Evolutionary conservation across 2,888 invertebrate species (phyloP), one percentile per base, ranked within the genome.

Genomic region (Alentia gelatinosa): DNA sequence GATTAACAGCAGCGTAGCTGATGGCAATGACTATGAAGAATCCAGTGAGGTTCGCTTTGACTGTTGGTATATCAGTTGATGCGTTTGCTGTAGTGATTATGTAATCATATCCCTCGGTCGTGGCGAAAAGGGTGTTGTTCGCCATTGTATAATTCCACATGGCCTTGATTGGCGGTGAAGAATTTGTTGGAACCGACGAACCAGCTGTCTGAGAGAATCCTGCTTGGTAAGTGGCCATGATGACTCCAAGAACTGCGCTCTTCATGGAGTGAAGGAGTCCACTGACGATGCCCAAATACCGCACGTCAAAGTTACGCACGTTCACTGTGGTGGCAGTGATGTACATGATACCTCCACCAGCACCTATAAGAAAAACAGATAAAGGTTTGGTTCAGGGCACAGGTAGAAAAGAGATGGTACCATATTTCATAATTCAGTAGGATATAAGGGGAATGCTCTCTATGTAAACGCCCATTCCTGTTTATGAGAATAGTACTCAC

Each of bases 271-370:
- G 75, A 7, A 90, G 33, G 35, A 90, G n/a, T 0, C 90, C 90
- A 33, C 90, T 90, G 7, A 90, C 90, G 1, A 90, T 15, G 26
- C 90, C 90, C 42, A 90, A 35, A 30, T 68, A 83, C 23, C 35
- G 37, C 5, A 40, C 9, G 33, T 79, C 42, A 35, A 79, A 90
- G 79, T 90, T 90, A 19, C 50, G 40, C 12, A 90, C 35, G 42
- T 74, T 79, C 7, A 90, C 79, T 26, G 75, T 79, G 19, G 83
- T 74, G 1, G 90, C 90, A 12, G 90, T 79, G 33, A 90, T 74
- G 50, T 90, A 90, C 90, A 90, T 90, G 9, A 90, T 83, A 30
- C 90, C 90, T 23, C 90, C 90, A 26, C 79, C 90, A 37, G 37
- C 47, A 9, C 90, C 90, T 90, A 50, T 9, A 35, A 56, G 5